These are phyloP conservation scores for Chorisops tibialis DNA, from an alignment of 2,888 invertebrate genomes.

Conservation along the genomic window DNA sequence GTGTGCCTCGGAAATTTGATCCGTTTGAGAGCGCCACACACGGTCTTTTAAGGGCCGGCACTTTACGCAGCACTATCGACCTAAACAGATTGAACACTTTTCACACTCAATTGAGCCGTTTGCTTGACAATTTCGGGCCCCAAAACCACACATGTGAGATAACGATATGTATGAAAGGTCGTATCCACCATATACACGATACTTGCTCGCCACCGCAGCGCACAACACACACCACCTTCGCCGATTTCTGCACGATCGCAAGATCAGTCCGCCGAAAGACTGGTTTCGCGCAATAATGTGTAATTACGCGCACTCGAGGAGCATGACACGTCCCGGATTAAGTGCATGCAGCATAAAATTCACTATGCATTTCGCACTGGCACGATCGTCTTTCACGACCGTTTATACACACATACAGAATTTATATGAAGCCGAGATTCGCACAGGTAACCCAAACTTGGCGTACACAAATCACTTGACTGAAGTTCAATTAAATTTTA, in stretches of 20 bases:
- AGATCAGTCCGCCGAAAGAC: slow-evolving; percentile 10
- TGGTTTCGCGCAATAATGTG: slow-evolving; percentile 18
- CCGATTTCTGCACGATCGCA: neutral
- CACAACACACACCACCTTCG: too few species aligned
- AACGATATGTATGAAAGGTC: too few species aligned
- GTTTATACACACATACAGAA: neutral
- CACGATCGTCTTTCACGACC: neutral
- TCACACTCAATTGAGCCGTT: slow-evolving; percentile 17
- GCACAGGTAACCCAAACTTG: slow-evolving; percentile 13
- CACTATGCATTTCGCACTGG: neutral
- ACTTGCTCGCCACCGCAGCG: too few species aligned
- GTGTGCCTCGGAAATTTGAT: slow-evolving; percentile 4
- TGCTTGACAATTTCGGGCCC: too few species aligned
- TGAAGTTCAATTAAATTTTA: slow-evolving; percentile 15
- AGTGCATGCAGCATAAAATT: too few species aligned
- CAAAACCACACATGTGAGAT: too few species aligned
- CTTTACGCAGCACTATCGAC: too few species aligned
- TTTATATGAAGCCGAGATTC: neutral
- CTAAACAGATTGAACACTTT: slow-evolving; percentile 4
- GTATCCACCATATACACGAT: too few species aligned
- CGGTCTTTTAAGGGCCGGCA: neutral
- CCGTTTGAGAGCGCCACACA: slow-evolving; percentile 1
- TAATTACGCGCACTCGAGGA: slow-evolving; percentile 14
- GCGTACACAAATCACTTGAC: slow-evolving; percentile 20
- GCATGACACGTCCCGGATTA: neutral